Evolutionary conservation across 2,888 invertebrate species (phyloP).

Genomic region (Mesopsocus fuscifrons): DNA sequence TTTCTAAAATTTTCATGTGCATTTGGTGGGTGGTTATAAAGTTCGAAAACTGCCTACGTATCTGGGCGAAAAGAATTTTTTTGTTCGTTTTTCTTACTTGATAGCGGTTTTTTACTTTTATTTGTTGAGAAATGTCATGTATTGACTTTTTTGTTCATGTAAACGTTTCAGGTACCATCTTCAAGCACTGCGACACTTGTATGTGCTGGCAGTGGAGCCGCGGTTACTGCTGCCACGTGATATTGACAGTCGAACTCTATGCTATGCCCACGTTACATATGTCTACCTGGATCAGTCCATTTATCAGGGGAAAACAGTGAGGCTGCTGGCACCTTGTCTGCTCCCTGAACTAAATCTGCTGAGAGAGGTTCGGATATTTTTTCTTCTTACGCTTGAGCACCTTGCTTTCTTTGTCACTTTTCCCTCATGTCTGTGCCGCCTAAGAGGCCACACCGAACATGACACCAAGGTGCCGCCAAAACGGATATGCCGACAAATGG

Average conservation of each 20-base stretch:
- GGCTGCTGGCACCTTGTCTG: slow-evolving; percentile 64
- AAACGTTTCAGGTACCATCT: slow-evolving; percentile 70
- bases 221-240: slow-evolving; percentile 75
- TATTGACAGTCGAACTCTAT: slow-evolving; percentile 55
- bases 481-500: too few species aligned
- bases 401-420: background rate
- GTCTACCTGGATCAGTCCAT: slow-evolving; percentile 24
- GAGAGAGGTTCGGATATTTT: slow-evolving; percentile 33
- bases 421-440: background rate
- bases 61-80: too few species aligned
- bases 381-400: background rate
- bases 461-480: too few species aligned
- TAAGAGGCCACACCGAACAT: too few species aligned
- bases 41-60: too few species aligned
- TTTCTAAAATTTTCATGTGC: slow-evolving; percentile 2
- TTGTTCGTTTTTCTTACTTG: too few species aligned
- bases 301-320: slow-evolving; percentile 29
- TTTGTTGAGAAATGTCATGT: too few species aligned
- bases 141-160: too few species aligned
- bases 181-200: slow-evolving; percentile 91
- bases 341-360: slow-evolving; percentile 62
- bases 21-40: too few species aligned
- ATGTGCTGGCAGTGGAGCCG: slow-evolving; percentile 85
- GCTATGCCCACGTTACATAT: slow-evolving; percentile 61
- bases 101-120: too few species aligned